These are phyloP conservation scores for Sphaerophoria taeniata DNA, from an alignment of 2,888 invertebrate species.

Conservation along the genomic window DNA sequence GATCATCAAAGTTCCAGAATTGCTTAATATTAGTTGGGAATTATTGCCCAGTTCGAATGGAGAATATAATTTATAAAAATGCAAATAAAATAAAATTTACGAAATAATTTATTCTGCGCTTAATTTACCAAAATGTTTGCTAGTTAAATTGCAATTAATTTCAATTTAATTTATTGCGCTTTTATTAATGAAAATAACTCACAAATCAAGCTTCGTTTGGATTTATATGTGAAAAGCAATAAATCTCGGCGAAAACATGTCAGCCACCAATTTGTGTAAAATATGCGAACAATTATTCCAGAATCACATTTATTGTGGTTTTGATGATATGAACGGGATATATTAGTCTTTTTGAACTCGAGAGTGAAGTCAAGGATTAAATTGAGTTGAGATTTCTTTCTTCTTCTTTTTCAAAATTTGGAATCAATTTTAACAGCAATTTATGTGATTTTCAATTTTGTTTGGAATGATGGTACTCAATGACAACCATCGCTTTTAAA, in stretches of 20 bases:
- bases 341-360: too few species aligned
- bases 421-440: too few species aligned
- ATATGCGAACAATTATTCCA: not conserved
- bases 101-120: not conserved
- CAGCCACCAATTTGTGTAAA: conserved; percentile 37
- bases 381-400: too few species aligned
- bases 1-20: not conserved
- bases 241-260: conserved; percentile 42
- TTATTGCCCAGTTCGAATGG: not conserved
- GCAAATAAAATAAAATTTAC: not conserved
- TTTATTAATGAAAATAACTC: conserved; percentile 44
- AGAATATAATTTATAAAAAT: not conserved
- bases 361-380: too few species aligned
- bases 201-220: conserved; percentile 24
- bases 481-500: too few species aligned
- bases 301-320: too few species aligned
- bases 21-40: not conserved
- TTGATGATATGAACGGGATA: too few species aligned
- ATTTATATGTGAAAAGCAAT: conserved; percentile 17
- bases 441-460: too few species aligned
- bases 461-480: too few species aligned
- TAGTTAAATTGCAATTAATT: conserved; percentile 48
- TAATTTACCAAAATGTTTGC: too few species aligned
- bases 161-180: conserved; percentile 57
- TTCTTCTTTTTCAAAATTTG: too few species aligned